Evolutionary conservation across 1,140 invertebrate species (phyloP).

Genomic region (Samia ricini): DNA sequence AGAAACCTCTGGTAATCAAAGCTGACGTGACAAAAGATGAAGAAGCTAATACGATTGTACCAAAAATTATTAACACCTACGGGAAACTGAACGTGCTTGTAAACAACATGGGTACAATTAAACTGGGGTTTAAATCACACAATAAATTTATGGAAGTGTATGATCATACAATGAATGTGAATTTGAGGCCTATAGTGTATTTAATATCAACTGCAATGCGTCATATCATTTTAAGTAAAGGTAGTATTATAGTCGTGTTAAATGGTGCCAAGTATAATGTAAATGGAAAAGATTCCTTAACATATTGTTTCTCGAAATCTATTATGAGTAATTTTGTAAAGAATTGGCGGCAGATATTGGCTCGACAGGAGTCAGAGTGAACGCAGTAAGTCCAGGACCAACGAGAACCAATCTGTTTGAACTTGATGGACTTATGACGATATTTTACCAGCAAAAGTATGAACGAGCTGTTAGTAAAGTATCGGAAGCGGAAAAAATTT

Average conservation of each 20-base stretch:
- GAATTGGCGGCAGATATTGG: too few species aligned
- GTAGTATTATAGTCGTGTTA: too few species aligned
- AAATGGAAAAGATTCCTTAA: too few species aligned
- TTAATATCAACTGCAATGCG: too few species aligned
- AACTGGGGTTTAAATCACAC: neutral
- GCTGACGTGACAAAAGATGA: neutral
- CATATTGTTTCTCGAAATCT: too few species aligned
- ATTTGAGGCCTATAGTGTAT: neutral
- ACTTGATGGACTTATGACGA: neutral
- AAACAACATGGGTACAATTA: neutral
- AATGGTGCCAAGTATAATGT: too few species aligned
- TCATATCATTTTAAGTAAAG: too few species aligned
- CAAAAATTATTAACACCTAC: too few species aligned
- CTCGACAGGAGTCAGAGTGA: constrained; percentile 84
- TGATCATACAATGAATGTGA: neutral
- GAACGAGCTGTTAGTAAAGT: constrained; percentile 5
- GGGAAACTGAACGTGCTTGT: neutral
- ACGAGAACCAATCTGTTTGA: constrained; percentile 81
- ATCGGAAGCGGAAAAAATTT: constrained; percentile 80
- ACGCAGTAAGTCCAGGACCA: constrained; percentile 84
- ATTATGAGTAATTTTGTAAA: too few species aligned
- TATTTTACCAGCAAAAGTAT: neutral
- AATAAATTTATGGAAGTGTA: neutral
- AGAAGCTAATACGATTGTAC: too few species aligned
- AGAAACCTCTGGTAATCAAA: neutral